These are phyloP conservation scores for Nowickia ferox DNA, from an alignment of 2,888 invertebrate genomes.

Conservation along the genomic window DNA sequence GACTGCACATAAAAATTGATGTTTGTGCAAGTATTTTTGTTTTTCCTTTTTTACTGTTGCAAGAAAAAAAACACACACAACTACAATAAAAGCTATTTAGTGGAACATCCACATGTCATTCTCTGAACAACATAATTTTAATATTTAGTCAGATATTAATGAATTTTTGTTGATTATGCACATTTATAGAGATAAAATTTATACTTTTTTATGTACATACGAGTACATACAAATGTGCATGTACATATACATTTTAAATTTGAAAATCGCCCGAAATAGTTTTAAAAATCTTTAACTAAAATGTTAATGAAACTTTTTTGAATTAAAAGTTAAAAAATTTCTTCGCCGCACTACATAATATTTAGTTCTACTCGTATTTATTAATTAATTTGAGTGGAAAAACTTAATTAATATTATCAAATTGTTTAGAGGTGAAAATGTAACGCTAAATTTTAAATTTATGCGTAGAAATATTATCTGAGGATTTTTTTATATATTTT, in stretches of 20 bases:
- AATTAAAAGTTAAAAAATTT: too few relatives aligned
- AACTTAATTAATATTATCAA: too few relatives aligned
- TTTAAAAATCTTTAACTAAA: not conserved
- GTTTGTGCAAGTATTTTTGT: slow-evolving; percentile 42
- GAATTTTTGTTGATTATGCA: slow-evolving; percentile 49
- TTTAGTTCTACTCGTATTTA: too few relatives aligned
- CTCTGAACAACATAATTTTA: slow-evolving; percentile 36
- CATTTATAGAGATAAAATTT: not conserved
- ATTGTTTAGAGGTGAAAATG: too few relatives aligned
- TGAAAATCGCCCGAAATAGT: not conserved
- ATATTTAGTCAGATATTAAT: slow-evolving; percentile 48
- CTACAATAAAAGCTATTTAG: slow-evolving; percentile 18
- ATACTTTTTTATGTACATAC: not conserved
- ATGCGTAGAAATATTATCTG: too few relatives aligned
- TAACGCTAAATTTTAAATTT: too few relatives aligned
- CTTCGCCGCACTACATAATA: too few relatives aligned
- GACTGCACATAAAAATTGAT: slow-evolving; percentile 64
- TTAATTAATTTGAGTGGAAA: too few relatives aligned
- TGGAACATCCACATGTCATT: slow-evolving; percentile 16
- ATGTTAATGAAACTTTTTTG: not conserved
- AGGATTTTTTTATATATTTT: too few relatives aligned
- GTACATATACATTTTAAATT: too few relatives aligned
- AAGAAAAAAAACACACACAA: slow-evolving; percentile 19
- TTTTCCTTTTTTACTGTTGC: slow-evolving; percentile 10
- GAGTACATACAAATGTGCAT: too few relatives aligned